phyloP scores from a whole-genome alignment of 2,797 vertebrate genomes.

The Danio jaintianensis region DNA sequence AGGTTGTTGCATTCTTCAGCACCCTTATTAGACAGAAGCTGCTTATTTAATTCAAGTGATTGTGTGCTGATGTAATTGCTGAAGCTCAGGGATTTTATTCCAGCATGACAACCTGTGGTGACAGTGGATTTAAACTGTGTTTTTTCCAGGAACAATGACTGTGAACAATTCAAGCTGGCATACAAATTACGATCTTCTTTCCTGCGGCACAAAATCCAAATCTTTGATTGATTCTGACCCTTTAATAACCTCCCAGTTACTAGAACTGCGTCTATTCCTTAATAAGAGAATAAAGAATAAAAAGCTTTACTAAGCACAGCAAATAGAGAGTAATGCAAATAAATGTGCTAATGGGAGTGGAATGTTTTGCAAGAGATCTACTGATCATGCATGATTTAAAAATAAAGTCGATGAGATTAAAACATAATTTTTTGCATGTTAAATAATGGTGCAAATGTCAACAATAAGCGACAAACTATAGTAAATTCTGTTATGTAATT shows the following conservation, averaged over 20 bases:
- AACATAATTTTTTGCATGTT: too few relatives aligned
- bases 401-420: too few relatives aligned
- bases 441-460: too few relatives aligned
- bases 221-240: background rate
- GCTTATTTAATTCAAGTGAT: background rate
- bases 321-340: too few relatives aligned
- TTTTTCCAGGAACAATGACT: background rate
- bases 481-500: too few relatives aligned
- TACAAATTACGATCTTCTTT: background rate
- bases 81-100: background rate
- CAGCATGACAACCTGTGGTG: background rate
- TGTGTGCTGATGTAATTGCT: background rate
- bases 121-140: background rate
- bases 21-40: background rate
- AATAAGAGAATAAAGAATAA: background rate
- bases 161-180: background rate
- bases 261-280: background rate
- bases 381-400: too few relatives aligned
- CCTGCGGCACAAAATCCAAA: background rate
- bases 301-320: too few relatives aligned
- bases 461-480: too few relatives aligned
- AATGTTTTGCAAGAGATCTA: too few relatives aligned
- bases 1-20: background rate
- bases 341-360: too few relatives aligned
- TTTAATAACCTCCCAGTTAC: background rate